These are phyloP conservation scores for Sebastes iracundus DNA, from an alignment of 2,797 vertebrate genomes.

Conservation along the genomic window DNA sequence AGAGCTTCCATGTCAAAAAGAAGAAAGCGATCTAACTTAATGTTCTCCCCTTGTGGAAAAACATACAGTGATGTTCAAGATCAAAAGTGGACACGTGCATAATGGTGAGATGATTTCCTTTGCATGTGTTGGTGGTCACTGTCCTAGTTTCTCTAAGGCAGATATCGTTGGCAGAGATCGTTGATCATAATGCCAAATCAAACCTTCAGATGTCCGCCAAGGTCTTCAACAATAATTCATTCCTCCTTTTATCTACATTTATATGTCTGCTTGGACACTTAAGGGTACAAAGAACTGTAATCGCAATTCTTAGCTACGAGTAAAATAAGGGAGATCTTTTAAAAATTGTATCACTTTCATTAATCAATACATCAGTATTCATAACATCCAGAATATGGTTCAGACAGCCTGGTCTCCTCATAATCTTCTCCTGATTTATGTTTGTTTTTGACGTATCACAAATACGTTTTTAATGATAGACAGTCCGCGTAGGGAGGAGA, in stretches of 20 bases:
- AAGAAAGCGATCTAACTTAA: slow-evolving; percentile 4
- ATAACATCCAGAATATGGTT: neutral
- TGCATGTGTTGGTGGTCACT: slow-evolving; percentile 34
- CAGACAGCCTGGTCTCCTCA: no score
- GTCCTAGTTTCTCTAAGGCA: slow-evolving; percentile 38
- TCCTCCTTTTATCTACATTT: slow-evolving; percentile 45
- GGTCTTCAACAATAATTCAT: slow-evolving; percentile 42
- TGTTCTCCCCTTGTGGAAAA: neutral
- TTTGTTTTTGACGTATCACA: no score
- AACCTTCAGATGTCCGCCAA: slow-evolving; percentile 49
- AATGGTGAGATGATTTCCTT: neutral
- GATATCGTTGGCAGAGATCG: neutral
- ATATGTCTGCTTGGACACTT: slow-evolving; percentile 17
- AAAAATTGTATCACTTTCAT: neutral
- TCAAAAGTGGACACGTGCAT: slow-evolving; percentile 30
- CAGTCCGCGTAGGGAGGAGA: no score
- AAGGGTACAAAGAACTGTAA: neutral
- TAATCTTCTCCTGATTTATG: no score
- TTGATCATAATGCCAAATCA: slow-evolving; percentile 62
- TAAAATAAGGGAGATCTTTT: neutral
- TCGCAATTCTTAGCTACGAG: neutral
- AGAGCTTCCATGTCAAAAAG: neutral
- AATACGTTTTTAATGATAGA: no score
- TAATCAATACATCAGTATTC: neutral
- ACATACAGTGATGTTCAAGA: slow-evolving; percentile 9